These are phyloP conservation scores for Coptodon bakossiorum DNA, from an alignment of 2,113 vertebrate genomes.

Conservation along the genomic window DNA sequence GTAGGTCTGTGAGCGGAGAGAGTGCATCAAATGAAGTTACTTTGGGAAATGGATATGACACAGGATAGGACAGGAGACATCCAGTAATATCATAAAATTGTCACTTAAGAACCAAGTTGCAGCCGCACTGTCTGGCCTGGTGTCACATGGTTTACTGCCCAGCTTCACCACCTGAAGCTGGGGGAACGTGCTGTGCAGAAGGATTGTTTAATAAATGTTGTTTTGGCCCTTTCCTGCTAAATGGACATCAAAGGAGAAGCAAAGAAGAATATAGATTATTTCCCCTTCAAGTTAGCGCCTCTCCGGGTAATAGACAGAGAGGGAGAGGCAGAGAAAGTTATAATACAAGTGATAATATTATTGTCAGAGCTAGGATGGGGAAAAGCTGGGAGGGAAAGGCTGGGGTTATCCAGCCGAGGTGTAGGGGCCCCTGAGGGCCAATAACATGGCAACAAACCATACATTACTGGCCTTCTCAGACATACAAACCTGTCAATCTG, in stretches of 20 bases:
- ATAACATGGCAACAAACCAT: slow-evolving; percentile 33
- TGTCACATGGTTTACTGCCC: slow-evolving; percentile 2
- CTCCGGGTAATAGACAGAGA: not conserved
- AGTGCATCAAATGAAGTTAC: slow-evolving; percentile 68
- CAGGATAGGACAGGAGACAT: slow-evolving; percentile 11
- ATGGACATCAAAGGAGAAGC: not conserved
- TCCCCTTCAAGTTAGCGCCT: not conserved
- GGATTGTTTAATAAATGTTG: not conserved
- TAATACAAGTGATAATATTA: not conserved
- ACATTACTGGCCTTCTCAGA: slow-evolving; percentile 24
- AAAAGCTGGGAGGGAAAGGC: not conserved
- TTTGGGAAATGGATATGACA: slow-evolving; percentile 59
- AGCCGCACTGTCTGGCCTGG: not conserved
- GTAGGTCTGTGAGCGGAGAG: slow-evolving; percentile 23
- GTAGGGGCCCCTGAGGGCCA: slow-evolving; percentile 15
- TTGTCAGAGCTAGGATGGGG: not conserved
- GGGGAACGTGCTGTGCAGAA: not conserved
- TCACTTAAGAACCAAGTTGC: slow-evolving; percentile 40
- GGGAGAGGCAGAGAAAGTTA: not conserved
- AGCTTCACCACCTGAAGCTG: not conserved
- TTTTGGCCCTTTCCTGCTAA: not conserved
- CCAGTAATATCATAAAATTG: slow-evolving; percentile 16
- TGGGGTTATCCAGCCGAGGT: slow-evolving; percentile 25
- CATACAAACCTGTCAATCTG: slow-evolving; percentile 60
- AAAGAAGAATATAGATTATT: not conserved